Evolutionary conservation across 2,113 vertebrate genomes (phyloP).

Genomic region (Nothocercus nigrocapillus): DNA sequence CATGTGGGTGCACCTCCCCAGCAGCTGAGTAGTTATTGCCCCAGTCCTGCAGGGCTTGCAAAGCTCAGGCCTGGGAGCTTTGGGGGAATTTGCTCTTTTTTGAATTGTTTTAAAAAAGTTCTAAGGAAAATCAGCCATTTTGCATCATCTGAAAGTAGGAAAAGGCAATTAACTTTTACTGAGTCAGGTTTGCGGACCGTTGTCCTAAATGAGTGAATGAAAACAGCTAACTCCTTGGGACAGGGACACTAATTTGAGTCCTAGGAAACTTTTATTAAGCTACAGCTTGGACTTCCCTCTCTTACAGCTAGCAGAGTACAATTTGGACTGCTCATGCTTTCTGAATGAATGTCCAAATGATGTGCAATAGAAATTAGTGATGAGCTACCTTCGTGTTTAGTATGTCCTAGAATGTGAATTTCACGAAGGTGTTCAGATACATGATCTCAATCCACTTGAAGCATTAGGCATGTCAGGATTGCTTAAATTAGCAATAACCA

Average conservation of each 20-base stretch:
- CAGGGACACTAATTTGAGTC: neutral
- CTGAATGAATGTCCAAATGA: neutral
- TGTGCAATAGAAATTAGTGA: neutral
- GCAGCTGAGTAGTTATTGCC: neutral
- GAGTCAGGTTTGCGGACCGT: rapidly evolving
- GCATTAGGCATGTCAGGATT: slow-evolving; percentile 6
- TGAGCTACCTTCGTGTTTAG: neutral
- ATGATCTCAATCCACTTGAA: neutral
- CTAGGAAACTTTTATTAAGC: neutral
- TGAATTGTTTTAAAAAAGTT: neutral
- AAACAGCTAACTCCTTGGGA: neutral
- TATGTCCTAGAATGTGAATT: slow-evolving; percentile 6
- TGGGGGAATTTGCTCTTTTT: neutral
- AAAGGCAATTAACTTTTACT: neutral
- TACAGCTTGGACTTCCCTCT: neutral
- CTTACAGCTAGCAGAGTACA: neutral
- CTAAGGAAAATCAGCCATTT: neutral
- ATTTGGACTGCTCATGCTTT: neutral
- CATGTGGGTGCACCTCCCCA: neutral
- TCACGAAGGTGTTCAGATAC: slow-evolving; percentile 32
- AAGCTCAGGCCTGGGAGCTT: neutral
- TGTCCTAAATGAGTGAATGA: neutral
- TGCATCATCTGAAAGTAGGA: neutral
- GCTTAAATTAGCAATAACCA: slow-evolving; percentile 56
- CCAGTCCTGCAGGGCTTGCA: neutral